Evolutionary conservation across 2,113 vertebrate genomes (phyloP), one percentile per base, ranked within the genome.

Genomic region (Halcyon malimbica): DNA sequence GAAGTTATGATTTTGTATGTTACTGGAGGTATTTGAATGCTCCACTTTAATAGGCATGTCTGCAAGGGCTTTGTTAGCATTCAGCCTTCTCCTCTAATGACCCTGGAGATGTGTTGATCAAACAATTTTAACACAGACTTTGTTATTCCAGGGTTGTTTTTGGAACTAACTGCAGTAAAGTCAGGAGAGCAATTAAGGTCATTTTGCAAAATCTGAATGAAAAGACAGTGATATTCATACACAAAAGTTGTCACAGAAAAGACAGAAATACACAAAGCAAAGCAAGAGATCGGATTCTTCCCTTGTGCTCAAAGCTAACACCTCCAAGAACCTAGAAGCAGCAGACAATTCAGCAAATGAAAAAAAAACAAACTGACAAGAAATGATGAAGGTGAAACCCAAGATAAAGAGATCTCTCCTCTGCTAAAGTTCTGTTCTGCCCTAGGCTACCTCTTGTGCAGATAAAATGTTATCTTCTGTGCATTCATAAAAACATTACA

Each of bases 201-300:
- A 0, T 92, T 68, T 94, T 77, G 48, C 37, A 91, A 89, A 71
- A 81, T 87, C 54, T 76, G 48, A 91, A 89, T 59, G 83, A 76
- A 89, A 94, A 74, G 41, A 59, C 29, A 76, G 46, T 17, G 50
- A 79, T 46, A 87, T 4, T 59, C 57, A 57, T 79, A 87, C 8
- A 73, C 29, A 54, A 64, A 74, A 29, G 29, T 78, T 87, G 76
- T 65, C 53, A 92, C 60, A 93, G 67, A 82, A 78, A 37, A 73
- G 26, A 73, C 0, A 82, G 67, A 95, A 87, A 87, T n/a, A 73
- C 50, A 83, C 65, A 83, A 81, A 87, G 87, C 71, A 92, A 94
- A 94, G 89, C 68, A 79, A 79, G 67, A 94, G 70, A 41, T 19
- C 90, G 84, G 78, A 87, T 73, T 85, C 89, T 94, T 89, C 81